Base-by-base conservation (phyloP, 2,888 invertebrate genomes). In the Thymelicus acteon region DNA sequence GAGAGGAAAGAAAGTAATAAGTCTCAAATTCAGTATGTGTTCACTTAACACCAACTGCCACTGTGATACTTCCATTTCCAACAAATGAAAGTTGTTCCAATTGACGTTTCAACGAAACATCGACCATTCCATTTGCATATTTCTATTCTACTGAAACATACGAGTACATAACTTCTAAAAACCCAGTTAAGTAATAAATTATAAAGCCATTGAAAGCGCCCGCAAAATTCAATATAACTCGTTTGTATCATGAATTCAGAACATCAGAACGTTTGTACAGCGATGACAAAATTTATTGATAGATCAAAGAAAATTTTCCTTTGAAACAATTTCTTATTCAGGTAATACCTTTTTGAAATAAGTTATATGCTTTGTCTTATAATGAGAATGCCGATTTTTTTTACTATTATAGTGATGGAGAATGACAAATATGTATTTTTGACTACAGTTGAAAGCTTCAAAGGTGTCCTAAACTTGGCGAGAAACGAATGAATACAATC, bases 251-350 rank as follows among this genome's bases (percentile, higher is more conserved):
- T 12, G 19, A 52, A 54, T 54, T 54, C 49, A 15, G 6, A 7
- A 15, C 12, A 19, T 52, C 52, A 12, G 44, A 52, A 52, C 52
- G 19, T 19, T 52, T 52, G 19, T 19, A 52, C 48, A 31, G 31
- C 24, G 65, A 60, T 47, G 52, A 39, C 72, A 66, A 72, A 73
- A 77, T 77, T 77, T 77, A 77, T 77, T 73, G 73, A 72, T 63
- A 72, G 77, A 79, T 79, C 77, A 79, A 79, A 79, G 79, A 72
- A 75, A 74, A 75, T 72, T 40, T 60, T 60, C 65, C 40, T 54
- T 67, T 60, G 13, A 60, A 57, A n/a, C 52, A 44, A 67, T 60
- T 24, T 7, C 31, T n/a, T 52, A 40, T 12, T 24, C 19, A 40
- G 10, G 15, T 12, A 40, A 7, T 58, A 40, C 13, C n/a, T 8